Base-by-base conservation (phyloP, 2,797 vertebrate species). In the Chloroceryle amazona region DNA sequence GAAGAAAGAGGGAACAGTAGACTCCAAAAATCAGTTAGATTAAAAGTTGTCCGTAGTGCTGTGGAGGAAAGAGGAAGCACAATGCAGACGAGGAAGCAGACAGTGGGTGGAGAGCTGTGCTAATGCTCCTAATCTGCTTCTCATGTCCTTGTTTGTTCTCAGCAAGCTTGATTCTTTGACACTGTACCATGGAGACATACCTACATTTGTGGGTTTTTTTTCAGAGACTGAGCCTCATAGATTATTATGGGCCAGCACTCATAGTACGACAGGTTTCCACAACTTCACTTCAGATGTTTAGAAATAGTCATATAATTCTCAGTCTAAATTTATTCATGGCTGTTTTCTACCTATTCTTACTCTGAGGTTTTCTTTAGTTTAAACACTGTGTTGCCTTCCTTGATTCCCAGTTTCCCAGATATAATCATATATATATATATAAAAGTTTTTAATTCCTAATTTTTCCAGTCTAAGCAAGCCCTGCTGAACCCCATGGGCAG, bases 51-150 rank as follows among this genome's bases (percentile, higher is more conserved):
- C 29, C 0, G 1, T 39, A 28, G 6, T 20, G 58, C 51, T 86
- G 6, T 46, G 35, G 47, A 81, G 83, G 55, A 33, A 86, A 82
- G 81, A 82, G 83, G 91, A 95, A 94, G 79, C 82, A 33, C 28
- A 41, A 58, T 1, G 17, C 62, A 94, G 71, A 81, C 5, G 5
- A 52, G 85, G 42, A 93, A 81, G 88, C 82, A 66, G 93, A 67
- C 88, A 92, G 95, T 97, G 95, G 93, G 93, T 80, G 92, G 95
- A 89, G 95, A 93, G 28, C 78, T 95, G 70, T 90, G 92, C 81
- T 96, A 81, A 92, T 95, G 92, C 93, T 96, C 83, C 90, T 90
- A n/a, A 90, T 82, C 70, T 93, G 89, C 86, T 94, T 81, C 86
- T 92, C 18, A 5, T 85, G 90, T 96, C 96, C 92, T 92, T 49